Percentiles rank a stretch among this genome's conserved stretches.
These are phyloP conservation scores for Enteromius unitaeniatus DNA, from an alignment of 2,797 vertebrate species.

Conservation along the genomic window DNA sequence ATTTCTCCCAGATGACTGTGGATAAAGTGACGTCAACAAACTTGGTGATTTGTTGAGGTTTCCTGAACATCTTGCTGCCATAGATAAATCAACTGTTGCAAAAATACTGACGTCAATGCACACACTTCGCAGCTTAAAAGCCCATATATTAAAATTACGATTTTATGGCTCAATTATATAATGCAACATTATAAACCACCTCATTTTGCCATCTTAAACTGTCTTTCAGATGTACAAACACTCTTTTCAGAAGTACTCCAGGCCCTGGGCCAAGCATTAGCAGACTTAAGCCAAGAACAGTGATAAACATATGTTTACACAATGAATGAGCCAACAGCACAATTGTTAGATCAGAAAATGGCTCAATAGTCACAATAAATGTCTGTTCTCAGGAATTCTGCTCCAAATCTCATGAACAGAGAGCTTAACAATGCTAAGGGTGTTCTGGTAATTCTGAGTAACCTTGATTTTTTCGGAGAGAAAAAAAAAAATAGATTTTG, in stretches of 20 bases:
- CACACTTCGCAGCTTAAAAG: not conserved
- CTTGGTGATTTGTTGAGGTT: not conserved
- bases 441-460: not conserved
- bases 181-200: slow-evolving; percentile 2
- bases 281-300: slow-evolving; percentile 1
- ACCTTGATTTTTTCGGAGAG: not conserved
- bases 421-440: not conserved
- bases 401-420: not conserved
- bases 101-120: slow-evolving; percentile 21
- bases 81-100: slow-evolving; percentile 12
- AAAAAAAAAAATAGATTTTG: too few species aligned
- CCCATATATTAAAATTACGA: not conserved
- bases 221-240: not conserved
- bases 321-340: not conserved
- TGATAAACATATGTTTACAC: slow-evolving; percentile 11
- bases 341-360: not conserved
- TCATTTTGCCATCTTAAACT: not conserved
- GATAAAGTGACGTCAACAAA: slow-evolving; percentile 17
- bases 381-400: not conserved
- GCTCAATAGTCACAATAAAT: slow-evolving; percentile 4
- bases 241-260: not conserved
- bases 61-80: not conserved
- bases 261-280: slow-evolving; percentile 1
- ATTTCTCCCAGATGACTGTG: slow-evolving; percentile 5
- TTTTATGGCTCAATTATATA: not conserved